Base-by-base conservation (phyloP, 1,140 invertebrate species). In the Drosophila guanche region DNA sequence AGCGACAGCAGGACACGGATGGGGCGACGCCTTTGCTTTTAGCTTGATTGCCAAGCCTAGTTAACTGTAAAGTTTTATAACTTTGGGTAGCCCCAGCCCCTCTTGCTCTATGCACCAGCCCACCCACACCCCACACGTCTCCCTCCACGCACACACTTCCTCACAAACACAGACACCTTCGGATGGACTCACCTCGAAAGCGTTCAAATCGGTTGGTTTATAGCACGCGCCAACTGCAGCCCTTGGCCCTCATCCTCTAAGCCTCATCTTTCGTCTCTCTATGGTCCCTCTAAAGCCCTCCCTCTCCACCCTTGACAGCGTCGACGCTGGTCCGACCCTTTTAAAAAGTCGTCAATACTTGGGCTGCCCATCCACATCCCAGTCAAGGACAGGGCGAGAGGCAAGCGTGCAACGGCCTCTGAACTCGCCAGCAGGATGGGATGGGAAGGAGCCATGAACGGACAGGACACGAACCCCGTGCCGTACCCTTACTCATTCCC, bases 31-130 rank as follows among this genome's bases (percentile, higher is more conserved):
- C 83, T 88, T 88, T 88, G 83, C 83, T 88, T 88, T 88, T 88
- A 88, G 83, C 83, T 88, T 88, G 83, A 88, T 88, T 88, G 83
- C 83, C 84, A 88, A 88, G 83, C 83, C 83, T 88, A 88, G 83
- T 88, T 88, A 88, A 88, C 79, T 88, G 84, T 88, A 88, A 88
- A 88, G 83, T 88, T 88, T 88, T 88, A 88, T 88, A 88, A 83
- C 83, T 83, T 83, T 86, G 67, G 70, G 83, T 70, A 51, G 55
- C 59, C 65, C 74, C 40, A 60, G 41, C 47, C 27, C 2, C 27
- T 7, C 27, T 0, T 29, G 27, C 27, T 8, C 27, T 29, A 33
- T 33, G 8, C 33, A 2, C 8, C 29, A 8, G 3, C 29, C n/a
- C 51, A 29, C 45, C 10, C 29, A 37, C 12, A 42, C 52, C 27